Conservation (phyloP, 1,140 invertebrate species). For the Uloborus diversus region DNA sequence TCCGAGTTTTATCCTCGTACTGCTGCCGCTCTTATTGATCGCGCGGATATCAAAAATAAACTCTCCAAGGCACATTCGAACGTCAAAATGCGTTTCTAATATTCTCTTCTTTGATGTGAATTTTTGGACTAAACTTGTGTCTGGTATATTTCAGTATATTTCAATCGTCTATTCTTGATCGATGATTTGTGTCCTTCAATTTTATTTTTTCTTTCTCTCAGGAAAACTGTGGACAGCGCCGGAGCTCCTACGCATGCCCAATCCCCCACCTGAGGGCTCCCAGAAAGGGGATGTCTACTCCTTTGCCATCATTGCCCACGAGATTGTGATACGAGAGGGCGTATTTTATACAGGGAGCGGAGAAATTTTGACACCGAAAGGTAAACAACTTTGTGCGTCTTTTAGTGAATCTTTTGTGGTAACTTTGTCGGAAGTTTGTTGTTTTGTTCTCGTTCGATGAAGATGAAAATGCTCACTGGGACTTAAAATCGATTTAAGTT, state of each 20-base stretch:
- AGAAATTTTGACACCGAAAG: conserved; percentile 56
- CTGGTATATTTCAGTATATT: too few relatives aligned
- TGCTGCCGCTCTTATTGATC: too few relatives aligned
- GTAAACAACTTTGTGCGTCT: conserved; percentile 38
- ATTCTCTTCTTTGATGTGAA: too few relatives aligned
- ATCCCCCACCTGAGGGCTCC: conserved; percentile 78
- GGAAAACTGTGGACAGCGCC: conserved; percentile 96
- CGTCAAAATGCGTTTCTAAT: too few relatives aligned
- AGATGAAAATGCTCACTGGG: background rate
- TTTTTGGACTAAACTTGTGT: too few relatives aligned
- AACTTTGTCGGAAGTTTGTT: background rate
- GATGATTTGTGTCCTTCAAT: too few relatives aligned
- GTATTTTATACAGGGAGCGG: conserved; percentile 78
- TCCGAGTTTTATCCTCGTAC: too few relatives aligned
- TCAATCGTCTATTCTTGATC: too few relatives aligned
- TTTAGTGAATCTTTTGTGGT: background rate
- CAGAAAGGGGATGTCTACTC: conserved; percentile 94
- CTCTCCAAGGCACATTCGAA: too few relatives aligned
- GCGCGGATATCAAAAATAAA: too few relatives aligned
- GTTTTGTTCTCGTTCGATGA: background rate
- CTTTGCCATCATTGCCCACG: conserved; percentile 93
- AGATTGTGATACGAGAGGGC: conserved; percentile 88
- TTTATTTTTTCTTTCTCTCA: conserved; percentile 63
- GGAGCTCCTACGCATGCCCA: conserved; percentile 81
- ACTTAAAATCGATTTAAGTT: background rate